Conservation (phyloP, 2,113 vertebrate species). For the Eulemur rufifrons region DNA sequence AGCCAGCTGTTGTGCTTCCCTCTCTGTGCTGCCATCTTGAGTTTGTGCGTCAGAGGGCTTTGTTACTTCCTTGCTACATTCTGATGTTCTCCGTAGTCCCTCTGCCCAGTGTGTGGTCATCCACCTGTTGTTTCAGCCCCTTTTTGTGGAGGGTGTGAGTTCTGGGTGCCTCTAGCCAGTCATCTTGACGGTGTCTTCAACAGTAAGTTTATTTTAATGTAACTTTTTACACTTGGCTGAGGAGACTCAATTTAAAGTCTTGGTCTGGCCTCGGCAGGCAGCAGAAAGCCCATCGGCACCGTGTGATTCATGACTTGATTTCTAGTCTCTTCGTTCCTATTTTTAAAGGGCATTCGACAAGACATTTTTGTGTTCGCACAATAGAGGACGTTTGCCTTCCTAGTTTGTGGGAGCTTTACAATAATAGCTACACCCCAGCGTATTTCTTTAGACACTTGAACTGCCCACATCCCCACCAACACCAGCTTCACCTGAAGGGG, state of each 20-base stretch:
- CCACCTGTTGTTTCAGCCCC: not conserved
- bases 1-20: too few species aligned
- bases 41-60: not conserved
- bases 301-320: not conserved
- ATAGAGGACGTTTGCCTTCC: not conserved
- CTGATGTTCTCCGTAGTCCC: not conserved
- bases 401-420: not conserved
- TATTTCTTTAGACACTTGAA: not conserved
- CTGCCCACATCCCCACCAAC: not conserved
- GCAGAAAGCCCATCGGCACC: fast-evolving
- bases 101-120: not conserved
- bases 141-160: not conserved
- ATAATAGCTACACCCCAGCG: not conserved
- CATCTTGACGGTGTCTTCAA: not conserved
- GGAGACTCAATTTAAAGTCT: not conserved
- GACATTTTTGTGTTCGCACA: not conserved
- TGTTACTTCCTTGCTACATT: not conserved
- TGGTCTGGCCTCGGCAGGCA: not conserved
- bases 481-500: not conserved
- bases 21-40: not conserved
- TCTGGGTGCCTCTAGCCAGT: not conserved
- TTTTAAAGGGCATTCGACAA: not conserved
- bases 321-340: not conserved
- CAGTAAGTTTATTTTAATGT: not conserved
- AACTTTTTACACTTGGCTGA: not conserved